Evolutionary conservation across 2,888 invertebrate species (phyloP).

Genomic region (Cephus pulcher): DNA sequence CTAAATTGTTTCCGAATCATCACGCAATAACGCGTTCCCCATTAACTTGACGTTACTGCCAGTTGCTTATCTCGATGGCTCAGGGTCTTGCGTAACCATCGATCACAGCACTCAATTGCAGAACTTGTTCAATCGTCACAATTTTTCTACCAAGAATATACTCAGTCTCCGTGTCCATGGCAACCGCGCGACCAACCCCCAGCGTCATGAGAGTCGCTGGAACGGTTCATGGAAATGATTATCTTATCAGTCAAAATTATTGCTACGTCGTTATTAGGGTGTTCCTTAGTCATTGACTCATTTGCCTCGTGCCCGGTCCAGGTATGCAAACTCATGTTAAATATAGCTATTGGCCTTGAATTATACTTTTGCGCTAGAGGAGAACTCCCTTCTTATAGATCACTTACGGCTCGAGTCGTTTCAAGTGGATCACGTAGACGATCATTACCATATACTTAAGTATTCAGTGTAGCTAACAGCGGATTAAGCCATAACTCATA

Average conservation of each 20-base stretch:
- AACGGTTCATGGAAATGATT: not conserved
- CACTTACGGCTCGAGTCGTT: slow-evolving; percentile 21
- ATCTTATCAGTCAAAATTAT: not conserved
- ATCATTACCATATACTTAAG: slow-evolving; percentile 44
- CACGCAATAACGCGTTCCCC: slow-evolving; percentile 8
- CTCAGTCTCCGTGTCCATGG: not conserved
- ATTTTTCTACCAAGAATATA: not conserved
- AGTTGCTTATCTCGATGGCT: not conserved
- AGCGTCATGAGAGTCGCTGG: no score
- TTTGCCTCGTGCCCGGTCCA: not conserved
- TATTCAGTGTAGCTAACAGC: slow-evolving; percentile 41
- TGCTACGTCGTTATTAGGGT: not conserved
- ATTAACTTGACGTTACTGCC: not conserved
- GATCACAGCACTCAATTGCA: not conserved
- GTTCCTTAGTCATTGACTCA: not conserved
- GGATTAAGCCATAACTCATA: slow-evolving; percentile 59
- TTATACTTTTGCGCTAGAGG: slow-evolving; percentile 45
- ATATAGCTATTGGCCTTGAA: not conserved
- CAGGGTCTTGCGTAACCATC: not conserved
- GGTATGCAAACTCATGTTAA: not conserved
- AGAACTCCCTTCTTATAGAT: slow-evolving; percentile 37
- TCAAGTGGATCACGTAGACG: slow-evolving; percentile 33
- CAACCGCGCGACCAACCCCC: not conserved
- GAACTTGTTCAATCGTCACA: not conserved
- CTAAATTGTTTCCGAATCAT: slow-evolving; percentile 54